Base-by-base conservation (phyloP, 2,797 vertebrate species). In the Pseudomugil gertrudae region DNA sequence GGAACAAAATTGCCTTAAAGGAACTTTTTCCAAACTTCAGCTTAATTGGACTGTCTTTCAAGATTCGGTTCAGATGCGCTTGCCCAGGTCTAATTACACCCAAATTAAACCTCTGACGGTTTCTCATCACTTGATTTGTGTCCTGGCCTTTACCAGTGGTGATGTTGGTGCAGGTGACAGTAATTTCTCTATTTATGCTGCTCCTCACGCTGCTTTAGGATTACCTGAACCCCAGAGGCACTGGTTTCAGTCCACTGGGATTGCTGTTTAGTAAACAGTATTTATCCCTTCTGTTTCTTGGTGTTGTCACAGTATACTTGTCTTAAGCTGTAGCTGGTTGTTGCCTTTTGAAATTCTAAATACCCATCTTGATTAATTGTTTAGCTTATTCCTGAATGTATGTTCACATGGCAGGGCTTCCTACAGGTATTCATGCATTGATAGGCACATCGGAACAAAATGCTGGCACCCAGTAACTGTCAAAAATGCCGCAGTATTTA, bases 31-130 rank as follows among this genome's bases (percentile, higher is more conserved):
- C 79, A 24, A 32, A 27, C 27, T 58, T 24, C 64, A 78, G 47
- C 29, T 76, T 83, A 86, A 85, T 87, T 79, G 74, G 77, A 74
- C 70, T 83, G 82, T 84, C 81, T 80, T 68, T 84, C 67, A 81
- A 81, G 74, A 56, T 79, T 55, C 36, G 50, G 67, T 47, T 69
- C 65, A 63, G 80, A 69, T 56, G 73, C n/a, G 54, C 80, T 75
- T 38, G n/a, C 67, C 55, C 56, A 66, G 56, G 72, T 67, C 75
- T 85, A 80, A 89, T 90, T 87, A 86, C 78, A 52, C 65, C 74
- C 63, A 55, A 61, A 73, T 74, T 69, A 64, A 50, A 64, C 64
- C 23, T 65, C 51, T 77, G 84, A 84, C 75, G 79, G 67, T 75
- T 78, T 79, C 72, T 62, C 66, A 70, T 83, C 71, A 52, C 61